Percentiles rank a stretch among this genome's conserved stretches.
Conservation (phyloP, 2,113 vertebrate genomes). For the Paradoxurus hermaphroditus region DNA sequence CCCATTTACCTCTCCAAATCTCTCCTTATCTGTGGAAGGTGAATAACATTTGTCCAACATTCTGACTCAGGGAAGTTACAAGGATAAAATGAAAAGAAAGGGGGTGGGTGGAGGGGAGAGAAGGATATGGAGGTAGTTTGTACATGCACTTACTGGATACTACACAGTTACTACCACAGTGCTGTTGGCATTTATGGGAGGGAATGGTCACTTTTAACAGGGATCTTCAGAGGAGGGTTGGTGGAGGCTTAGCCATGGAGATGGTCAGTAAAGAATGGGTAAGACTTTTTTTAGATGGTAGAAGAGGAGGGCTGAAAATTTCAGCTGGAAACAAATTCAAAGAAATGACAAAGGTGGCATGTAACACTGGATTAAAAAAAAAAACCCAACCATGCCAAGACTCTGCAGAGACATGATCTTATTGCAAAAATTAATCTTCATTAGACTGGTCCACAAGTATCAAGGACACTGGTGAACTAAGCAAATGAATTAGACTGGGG, state of each 20-base stretch:
- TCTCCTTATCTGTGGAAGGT: not conserved
- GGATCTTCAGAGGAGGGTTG: not conserved
- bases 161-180: not conserved
- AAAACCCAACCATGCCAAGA: not conserved
- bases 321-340: not conserved
- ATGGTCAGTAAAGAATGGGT: not conserved
- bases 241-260: not conserved
- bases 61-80: not conserved
- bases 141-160: not conserved
- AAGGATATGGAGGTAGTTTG: not conserved
- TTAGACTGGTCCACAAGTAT: not conserved
- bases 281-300: not conserved
- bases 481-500: not conserved
- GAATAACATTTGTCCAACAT: not conserved
- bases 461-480: not conserved
- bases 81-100: not conserved
- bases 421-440: slow-evolving; percentile 18
- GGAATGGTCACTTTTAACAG: not conserved
- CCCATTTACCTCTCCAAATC: not conserved
- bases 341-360: not conserved
- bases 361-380: not conserved
- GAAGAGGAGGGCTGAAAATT: not conserved
- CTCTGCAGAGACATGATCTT: not conserved
- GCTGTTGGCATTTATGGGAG: not conserved
- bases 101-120: not conserved